Base-by-base conservation (phyloP, 2,797 vertebrate species). In the Phoeniculus purpureus region DNA sequence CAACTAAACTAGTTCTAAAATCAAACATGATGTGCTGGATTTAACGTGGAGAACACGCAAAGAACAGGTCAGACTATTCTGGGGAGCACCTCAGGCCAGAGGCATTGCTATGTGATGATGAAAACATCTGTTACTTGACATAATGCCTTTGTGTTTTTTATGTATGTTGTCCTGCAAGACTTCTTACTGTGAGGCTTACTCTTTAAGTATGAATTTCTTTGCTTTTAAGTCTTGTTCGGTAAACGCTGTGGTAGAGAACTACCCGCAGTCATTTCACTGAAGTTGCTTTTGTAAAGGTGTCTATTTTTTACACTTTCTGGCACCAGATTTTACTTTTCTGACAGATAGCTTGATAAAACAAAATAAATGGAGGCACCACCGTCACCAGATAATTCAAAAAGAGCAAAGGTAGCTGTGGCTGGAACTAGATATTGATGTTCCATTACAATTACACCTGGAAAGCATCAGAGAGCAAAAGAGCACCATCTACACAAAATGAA, bases 311-410 rank as follows among this genome's bases (percentile, higher is more conserved):
- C 5, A 47, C 78, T 77, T 85, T 74, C 51, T 65, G 29, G 2
- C 9, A 2, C 25, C 37, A 76, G 37, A 52, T 87, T 80, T 59
- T 72, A 55, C 13, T 70, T 68, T 82, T 72, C 73, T 78, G 43
- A 68, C 43, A 86, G 27, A 22, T 45, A 56, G 26, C 54, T 71
- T 54, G 19, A 65, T 29, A 95, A 92, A 61, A 88, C 27, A 31
- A 88, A 92, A 66, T 50, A 81, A 90, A 65, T 74, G 14, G 37
- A 87, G 25, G 43, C 43, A 48, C 14, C 66, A 80, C 17, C 34
- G 37, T 77, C 51, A 83, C 62, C 29, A 78, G 73, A 22, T 70
- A 87, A 90, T 80, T 93, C 65, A 89, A 91, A 74, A 47, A 71
- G 55, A 78, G 26, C 1, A 3, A 75, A 92, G 40, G 48, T 62